Base-by-base conservation (phyloP, 2,113 vertebrate genomes). In the Rhinichthys klamathensis region DNA sequence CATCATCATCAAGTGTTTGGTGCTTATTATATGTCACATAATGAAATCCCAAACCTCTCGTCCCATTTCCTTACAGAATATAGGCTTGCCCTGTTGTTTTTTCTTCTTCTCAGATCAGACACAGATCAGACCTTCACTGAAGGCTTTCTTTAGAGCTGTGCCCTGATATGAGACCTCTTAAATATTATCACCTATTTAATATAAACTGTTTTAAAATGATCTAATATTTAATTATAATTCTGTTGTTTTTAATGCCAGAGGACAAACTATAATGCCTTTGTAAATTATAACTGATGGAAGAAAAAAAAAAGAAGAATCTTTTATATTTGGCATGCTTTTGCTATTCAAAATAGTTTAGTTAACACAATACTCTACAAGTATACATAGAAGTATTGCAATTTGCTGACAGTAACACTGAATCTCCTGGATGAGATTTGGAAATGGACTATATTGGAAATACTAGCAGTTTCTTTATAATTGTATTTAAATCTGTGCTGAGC, bases 251-350 rank as follows among this genome's bases (percentile, higher is more conserved):
- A 82, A 84, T 78, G 56, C 44, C 63, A 82, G 46, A 41, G n/a
- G 74, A 65, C 73, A 84, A 84, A 72, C 30, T 23, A 65, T 90
- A 89, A 90, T 92, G 90, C 91, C 87, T 92, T 92, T 94, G 92
- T 93, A 91, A 92, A 92, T 93, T 63, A 88, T 87, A 87, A 92
- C 78, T 89, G 60, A 75, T 88, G 73, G 78, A 89, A 89, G 54
- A 54, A 77, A 30, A 84, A 15, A 83, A 51, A 91, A 92, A 0
- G 88, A 10, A 75, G 2, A 30, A 85, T 82, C 86, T 90, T 94
- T 95, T 95, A 90, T 95, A 95, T 93, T 91, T 88, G 93, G 94
- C 94, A 95, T 95, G 94, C 93, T 92, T 95, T 94, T 95, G 93
- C 93, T 94, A 94, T 93, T 90, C 92, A 92, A 94, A 94, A 93